phyloP scores from a whole-genome alignment of 2,888 invertebrate species.

The Zygaena filipendulae region DNA sequence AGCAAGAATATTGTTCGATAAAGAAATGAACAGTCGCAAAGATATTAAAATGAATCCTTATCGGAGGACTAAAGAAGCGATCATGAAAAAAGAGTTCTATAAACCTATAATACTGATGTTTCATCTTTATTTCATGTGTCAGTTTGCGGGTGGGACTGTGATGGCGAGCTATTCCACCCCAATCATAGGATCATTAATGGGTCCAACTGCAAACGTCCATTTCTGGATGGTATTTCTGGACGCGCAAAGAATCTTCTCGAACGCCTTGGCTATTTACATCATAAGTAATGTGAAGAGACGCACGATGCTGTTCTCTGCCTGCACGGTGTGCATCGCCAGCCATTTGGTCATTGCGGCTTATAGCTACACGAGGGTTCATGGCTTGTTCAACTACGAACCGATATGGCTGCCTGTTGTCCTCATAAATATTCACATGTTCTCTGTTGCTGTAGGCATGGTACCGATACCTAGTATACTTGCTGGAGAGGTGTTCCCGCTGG shows the following conservation, averaged over 20 bases:
- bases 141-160: constrained; percentile 73
- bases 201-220: constrained; percentile 67
- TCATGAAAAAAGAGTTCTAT: constrained; percentile 51
- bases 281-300: constrained; percentile 70
- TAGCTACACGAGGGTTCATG: constrained; percentile 29
- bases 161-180: constrained; percentile 73
- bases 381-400: constrained; percentile 27
- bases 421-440: constrained; percentile 61
- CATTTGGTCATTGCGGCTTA: constrained; percentile 59
- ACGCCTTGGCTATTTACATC: constrained; percentile 66
- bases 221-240: constrained; percentile 73
- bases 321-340: constrained; percentile 62
- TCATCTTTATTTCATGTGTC: constrained; percentile 69
- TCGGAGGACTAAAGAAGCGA: constrained; percentile 15
- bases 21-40: constrained; percentile 18
- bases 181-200: constrained; percentile 65
- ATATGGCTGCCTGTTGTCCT: constrained; percentile 52
- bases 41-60: constrained; percentile 15
- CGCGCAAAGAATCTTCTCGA: constrained; percentile 65
- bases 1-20: constrained; percentile 21
- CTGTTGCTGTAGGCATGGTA: constrained; percentile 67
- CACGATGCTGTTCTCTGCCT: constrained; percentile 67
- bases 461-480: constrained; percentile 76
- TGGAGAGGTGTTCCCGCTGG: constrained; percentile 73
- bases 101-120: constrained; percentile 68